Evolutionary conservation across 2,888 invertebrate genomes (phyloP).

Genomic region (Anoplius nigerrimus): DNA sequence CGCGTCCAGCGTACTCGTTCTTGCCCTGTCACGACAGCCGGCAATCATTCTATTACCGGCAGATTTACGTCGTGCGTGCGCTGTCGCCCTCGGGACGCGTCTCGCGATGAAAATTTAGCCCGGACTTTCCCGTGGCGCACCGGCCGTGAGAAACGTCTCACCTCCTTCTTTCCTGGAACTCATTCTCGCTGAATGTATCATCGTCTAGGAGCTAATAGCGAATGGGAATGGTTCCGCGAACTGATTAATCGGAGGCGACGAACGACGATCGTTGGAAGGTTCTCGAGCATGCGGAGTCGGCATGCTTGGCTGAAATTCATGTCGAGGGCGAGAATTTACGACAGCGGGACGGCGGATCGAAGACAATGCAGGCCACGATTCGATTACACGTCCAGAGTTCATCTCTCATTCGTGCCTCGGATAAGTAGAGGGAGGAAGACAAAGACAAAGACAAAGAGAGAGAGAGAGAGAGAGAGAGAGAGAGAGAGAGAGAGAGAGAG

Average conservation of each 20-base stretch:
- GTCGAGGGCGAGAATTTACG: too few relatives aligned
- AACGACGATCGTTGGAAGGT: too few relatives aligned
- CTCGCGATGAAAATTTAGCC: slow-evolving; percentile 42
- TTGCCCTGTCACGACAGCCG: slow-evolving; percentile 35
- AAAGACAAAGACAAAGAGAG: too few relatives aligned
- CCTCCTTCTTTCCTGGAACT: too few relatives aligned
- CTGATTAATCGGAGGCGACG: too few relatives aligned
- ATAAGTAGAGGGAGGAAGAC: too few relatives aligned
- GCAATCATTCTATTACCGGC: slow-evolving; percentile 66
- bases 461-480: too few relatives aligned
- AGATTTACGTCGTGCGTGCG: slow-evolving; percentile 54
- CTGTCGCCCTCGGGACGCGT: slow-evolving; percentile 4
- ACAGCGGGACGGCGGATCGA: not conserved
- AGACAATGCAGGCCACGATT: slow-evolving; percentile 47
- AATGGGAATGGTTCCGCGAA: too few relatives aligned
- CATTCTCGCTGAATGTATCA: too few relatives aligned
- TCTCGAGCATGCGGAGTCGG: too few relatives aligned
- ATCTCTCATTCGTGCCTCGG: slow-evolving; percentile 47
- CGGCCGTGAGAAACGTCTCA: slow-evolving; percentile 28
- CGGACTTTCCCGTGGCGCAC: slow-evolving; percentile 46
- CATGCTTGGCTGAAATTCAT: too few relatives aligned
- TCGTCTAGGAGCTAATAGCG: too few relatives aligned
- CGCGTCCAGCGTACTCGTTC: slow-evolving; percentile 15
- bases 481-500: not conserved
- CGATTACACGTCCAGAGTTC: slow-evolving; percentile 52